phyloP scores from a whole-genome alignment of 1,140 invertebrate species.

The Paralvinella palmiformis region DNA sequence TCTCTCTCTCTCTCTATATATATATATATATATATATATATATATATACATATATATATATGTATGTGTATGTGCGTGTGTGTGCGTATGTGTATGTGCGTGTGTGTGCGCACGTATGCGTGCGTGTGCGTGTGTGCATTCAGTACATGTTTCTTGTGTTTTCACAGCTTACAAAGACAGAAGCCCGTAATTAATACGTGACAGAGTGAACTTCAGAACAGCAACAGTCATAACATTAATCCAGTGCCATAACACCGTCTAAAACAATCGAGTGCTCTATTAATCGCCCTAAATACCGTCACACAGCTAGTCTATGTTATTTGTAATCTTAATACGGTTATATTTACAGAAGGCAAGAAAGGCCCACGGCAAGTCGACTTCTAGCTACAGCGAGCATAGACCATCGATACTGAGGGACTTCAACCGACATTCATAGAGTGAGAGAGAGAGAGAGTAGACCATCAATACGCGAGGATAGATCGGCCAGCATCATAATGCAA shows the following conservation, averaged over 20 bases:
- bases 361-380: not conserved
- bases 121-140: not conserved
- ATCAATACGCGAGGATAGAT: not conserved
- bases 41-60: not conserved
- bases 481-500: not conserved
- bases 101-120: not conserved
- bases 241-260: not conserved
- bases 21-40: not conserved
- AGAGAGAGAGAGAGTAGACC: not conserved
- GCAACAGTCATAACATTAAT: not conserved
- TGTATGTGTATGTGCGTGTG: not conserved
- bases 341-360: not conserved
- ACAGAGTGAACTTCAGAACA: conserved; percentile 2
- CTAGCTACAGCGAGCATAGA: not conserved
- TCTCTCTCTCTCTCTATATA: not conserved
- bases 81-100: not conserved
- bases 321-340: too few species aligned
- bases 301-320: too few species aligned
- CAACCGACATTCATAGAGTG: too few species aligned
- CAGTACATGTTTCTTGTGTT: not conserved
- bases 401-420: not conserved
- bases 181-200: not conserved
- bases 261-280: not conserved
- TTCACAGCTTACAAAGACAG: not conserved
- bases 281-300: not conserved